Conservation (phyloP, 1,140 invertebrate genomes). For the Caerostris darwini region DNA sequence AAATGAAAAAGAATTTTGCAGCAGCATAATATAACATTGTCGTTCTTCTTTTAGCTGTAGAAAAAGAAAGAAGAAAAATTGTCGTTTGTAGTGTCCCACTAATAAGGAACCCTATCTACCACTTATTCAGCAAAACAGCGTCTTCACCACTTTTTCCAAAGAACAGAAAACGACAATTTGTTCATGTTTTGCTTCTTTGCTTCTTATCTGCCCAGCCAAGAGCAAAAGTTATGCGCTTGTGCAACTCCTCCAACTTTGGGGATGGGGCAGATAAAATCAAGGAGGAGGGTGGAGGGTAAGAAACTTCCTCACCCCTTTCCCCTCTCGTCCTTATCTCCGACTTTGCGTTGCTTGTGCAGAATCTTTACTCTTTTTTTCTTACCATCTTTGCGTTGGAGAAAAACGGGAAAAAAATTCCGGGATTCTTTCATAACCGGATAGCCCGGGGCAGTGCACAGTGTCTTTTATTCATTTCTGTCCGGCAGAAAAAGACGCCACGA, state of each 20-base stretch:
- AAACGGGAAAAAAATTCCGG: not conserved
- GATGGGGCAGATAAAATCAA: not conserved
- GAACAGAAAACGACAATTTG: not conserved
- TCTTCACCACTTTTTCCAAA: not conserved
- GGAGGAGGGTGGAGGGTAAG: not conserved
- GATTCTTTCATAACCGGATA: slow-evolving; percentile 14
- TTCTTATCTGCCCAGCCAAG: not conserved
- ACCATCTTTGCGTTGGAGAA: not conserved
- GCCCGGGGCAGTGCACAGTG: not conserved
- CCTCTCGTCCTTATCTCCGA: not conserved
- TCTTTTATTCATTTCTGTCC: slow-evolving; percentile 34
- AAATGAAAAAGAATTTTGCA: no score
- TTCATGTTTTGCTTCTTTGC: not conserved
- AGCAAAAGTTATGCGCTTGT: slow-evolving; percentile 28
- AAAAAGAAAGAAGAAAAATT: not conserved
- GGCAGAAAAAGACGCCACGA: not conserved
- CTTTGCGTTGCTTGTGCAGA: not conserved
- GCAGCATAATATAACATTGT: no score
- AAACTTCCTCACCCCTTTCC: not conserved
- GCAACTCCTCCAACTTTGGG: slow-evolving; percentile 3
- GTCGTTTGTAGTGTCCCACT: not conserved
- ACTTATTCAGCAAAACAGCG: not conserved
- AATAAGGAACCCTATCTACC: not conserved
- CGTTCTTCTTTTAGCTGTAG: no score
- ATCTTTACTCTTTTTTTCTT: not conserved